Evolutionary conservation across 2,888 invertebrate genomes (phyloP).

Genomic region (Hymenopus coronatus): DNA sequence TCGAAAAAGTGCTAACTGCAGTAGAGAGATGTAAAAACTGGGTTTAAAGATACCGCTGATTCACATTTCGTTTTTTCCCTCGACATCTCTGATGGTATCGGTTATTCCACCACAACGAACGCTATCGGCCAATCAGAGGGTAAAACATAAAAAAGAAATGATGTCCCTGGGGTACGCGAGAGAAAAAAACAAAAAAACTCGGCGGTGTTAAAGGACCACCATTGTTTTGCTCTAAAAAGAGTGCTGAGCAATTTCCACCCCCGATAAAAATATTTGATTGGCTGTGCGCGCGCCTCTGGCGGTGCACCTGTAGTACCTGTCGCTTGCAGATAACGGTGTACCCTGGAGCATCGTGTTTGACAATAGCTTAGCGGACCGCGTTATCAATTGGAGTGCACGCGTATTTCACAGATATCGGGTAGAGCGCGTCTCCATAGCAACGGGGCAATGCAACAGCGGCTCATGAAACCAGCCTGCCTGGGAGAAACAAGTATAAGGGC

Average conservation of each 20-base stretch:
- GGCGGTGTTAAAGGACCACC: background rate
- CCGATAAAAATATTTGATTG: background rate
- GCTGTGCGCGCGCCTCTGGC: background rate
- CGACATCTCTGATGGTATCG: too few relatives aligned
- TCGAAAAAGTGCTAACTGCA: too few relatives aligned
- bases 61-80: too few relatives aligned
- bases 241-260: background rate
- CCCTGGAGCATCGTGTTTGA: slow-evolving; percentile 1
- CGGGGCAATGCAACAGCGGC: background rate
- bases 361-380: slow-evolving; percentile 14
- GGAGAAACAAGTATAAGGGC: background rate
- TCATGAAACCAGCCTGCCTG: background rate
- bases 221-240: background rate
- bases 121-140: background rate
- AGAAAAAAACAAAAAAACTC: background rate
- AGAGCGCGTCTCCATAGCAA: background rate
- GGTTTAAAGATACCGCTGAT: too few relatives aligned
- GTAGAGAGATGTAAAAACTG: too few relatives aligned
- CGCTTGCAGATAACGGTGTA: background rate
- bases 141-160: background rate
- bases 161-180: background rate
- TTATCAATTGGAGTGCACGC: slow-evolving; percentile 10
- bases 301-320: background rate
- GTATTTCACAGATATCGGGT: slow-evolving; percentile 16
- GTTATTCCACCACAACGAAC: background rate